These are phyloP conservation scores for Toxotes lorentzi DNA, from an alignment of 2,797 vertebrate genomes.

Conservation along the genomic window DNA sequence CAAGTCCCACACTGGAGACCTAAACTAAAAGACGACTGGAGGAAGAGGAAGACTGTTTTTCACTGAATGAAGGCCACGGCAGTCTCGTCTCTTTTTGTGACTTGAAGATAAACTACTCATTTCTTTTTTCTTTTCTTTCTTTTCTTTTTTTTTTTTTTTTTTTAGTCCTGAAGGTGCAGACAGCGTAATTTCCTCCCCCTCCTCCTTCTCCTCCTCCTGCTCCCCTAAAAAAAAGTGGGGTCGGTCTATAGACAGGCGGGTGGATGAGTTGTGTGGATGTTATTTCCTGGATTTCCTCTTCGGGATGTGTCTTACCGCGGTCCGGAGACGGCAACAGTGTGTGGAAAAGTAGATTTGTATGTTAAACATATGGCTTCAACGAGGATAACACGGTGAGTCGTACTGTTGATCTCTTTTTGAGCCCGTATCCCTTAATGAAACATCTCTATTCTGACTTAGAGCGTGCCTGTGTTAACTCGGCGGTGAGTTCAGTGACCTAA, in stretches of 20 bases:
- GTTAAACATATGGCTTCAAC: slow-evolving; percentile 74
- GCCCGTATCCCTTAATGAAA: not conserved
- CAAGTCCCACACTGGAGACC: slow-evolving; percentile 56
- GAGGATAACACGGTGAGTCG: slow-evolving; percentile 74
- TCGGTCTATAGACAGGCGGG: slow-evolving; percentile 23
- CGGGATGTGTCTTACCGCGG: slow-evolving; percentile 60
- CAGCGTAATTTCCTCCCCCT: slow-evolving; percentile 5
- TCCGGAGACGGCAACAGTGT: slow-evolving; percentile 72
- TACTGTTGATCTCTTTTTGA: not conserved
- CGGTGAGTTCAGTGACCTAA: slow-evolving; percentile 33
- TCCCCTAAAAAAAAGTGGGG: slow-evolving; percentile 33
- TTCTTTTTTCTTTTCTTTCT: not conserved
- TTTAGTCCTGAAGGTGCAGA: slow-evolving; percentile 8
- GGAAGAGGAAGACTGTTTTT: slow-evolving; percentile 28
- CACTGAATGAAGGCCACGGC: not conserved
- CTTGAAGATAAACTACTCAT: slow-evolving; percentile 11
- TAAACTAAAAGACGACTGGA: slow-evolving; percentile 49
- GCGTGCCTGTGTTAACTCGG: not conserved
- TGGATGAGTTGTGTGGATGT: slow-evolving; percentile 77
- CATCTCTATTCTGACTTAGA: not conserved
- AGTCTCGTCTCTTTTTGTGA: slow-evolving; percentile 15
- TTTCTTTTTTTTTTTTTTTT: not conserved
- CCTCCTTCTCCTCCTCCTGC: not conserved
- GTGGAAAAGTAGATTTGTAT: slow-evolving; percentile 73
- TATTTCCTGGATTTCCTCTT: slow-evolving; percentile 69